These are phyloP conservation scores for Coccyzus lansbergi DNA, from an alignment of 2,797 vertebrate species.

Conservation along the genomic window DNA sequence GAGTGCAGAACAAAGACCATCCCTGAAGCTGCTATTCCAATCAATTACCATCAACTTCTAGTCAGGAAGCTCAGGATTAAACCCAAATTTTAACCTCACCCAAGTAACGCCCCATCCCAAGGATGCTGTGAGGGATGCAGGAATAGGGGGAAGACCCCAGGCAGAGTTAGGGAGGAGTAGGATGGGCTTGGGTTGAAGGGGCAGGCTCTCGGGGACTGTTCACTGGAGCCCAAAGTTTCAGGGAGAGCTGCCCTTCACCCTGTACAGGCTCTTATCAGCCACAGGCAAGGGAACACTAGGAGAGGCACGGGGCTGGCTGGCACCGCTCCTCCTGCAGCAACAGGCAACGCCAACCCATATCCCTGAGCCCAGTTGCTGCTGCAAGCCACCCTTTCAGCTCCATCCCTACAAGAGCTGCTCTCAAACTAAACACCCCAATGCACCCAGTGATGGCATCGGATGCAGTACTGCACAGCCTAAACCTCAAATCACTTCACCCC, in stretches of 20 bases:
- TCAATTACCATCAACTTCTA: background rate
- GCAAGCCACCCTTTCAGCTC: background rate
- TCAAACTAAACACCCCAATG: background rate
- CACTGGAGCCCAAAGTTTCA: background rate
- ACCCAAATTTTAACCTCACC: background rate
- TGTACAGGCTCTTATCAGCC: background rate
- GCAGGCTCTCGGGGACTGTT: background rate
- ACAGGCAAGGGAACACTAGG: fast-evolving
- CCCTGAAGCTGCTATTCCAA: background rate
- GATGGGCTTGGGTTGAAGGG: background rate
- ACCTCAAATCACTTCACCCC: background rate
- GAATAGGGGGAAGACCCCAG: background rate
- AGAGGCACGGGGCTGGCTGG: fast-evolving
- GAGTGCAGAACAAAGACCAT: fast-evolving
- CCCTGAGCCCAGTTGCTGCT: background rate
- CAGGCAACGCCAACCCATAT: fast-evolving
- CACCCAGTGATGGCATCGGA: fast-evolving
- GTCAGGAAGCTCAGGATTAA: background rate
- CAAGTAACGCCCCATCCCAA: fast-evolving
- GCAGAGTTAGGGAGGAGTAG: background rate
- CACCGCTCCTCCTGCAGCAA: background rate
- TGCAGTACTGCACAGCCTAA: background rate
- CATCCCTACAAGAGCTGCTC: background rate
- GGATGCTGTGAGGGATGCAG: background rate
- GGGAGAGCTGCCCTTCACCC: background rate